phyloP scores from a whole-genome alignment of 2,113 vertebrate species.

The Barnardius zonarius region DNA sequence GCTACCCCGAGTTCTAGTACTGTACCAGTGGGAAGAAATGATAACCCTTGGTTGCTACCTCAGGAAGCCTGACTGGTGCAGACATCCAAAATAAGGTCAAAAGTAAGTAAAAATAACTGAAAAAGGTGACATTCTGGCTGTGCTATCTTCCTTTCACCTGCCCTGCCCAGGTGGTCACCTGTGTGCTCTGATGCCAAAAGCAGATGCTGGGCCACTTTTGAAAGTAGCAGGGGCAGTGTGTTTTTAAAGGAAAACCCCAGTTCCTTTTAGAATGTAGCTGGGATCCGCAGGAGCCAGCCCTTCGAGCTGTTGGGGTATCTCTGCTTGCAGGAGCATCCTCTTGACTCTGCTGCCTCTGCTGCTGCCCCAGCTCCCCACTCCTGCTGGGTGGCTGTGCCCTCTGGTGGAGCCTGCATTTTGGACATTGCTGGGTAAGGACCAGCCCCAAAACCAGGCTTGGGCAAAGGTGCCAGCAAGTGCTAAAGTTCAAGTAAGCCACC shows the following conservation, averaged over 20 bases:
- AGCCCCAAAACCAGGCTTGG: neutral
- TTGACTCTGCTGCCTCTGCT: neutral
- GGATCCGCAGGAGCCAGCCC: neutral
- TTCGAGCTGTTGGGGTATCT: neutral
- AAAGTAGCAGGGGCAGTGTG: neutral
- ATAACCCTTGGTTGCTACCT: neutral
- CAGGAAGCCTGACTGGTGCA: neutral
- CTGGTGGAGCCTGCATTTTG: conserved; percentile 1
- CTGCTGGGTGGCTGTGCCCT: conserved; percentile 42
- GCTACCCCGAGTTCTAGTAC: neutral
- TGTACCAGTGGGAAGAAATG: neutral
- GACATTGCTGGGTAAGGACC: neutral
- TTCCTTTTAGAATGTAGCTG: neutral
- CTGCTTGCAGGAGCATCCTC: neutral
- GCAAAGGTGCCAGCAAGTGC: neutral
- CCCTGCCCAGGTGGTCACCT: neutral
- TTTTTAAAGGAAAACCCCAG: neutral
- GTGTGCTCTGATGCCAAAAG: neutral
- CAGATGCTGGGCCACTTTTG: neutral
- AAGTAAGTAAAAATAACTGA: neutral
- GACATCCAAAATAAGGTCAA: neutral
- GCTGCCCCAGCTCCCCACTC: neutral
- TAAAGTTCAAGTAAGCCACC: neutral
- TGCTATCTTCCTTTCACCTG: neutral
- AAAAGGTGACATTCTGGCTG: rapidly evolving